Evolutionary conservation across 1,140 invertebrate genomes (phyloP).

Genomic region (Papilio xuthus): DNA sequence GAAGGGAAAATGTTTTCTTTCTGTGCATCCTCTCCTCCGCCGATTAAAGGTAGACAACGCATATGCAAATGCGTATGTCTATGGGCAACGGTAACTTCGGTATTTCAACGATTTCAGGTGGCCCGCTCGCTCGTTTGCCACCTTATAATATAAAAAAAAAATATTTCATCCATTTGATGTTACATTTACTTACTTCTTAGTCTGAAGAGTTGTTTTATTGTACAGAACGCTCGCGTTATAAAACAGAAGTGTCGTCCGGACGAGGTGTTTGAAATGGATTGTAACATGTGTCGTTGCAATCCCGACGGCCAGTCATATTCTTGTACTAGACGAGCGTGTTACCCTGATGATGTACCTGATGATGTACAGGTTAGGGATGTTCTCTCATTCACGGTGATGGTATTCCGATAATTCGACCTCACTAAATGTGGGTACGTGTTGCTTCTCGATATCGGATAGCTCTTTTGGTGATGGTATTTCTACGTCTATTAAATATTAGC

Average conservation of each 20-base stretch:
- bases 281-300: conserved; percentile 81
- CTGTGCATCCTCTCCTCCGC: too few relatives aligned
- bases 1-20: too few relatives aligned
- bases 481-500: not conserved
- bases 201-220: conserved; percentile 15
- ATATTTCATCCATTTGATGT: too few relatives aligned
- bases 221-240: conserved; percentile 56
- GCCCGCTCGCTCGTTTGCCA: too few relatives aligned
- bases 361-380: conserved; percentile 28
- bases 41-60: too few relatives aligned
- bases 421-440: too few relatives aligned
- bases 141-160: too few relatives aligned
- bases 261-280: conserved; percentile 78
- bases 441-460: not conserved
- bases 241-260: conserved; percentile 72
- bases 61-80: too few relatives aligned
- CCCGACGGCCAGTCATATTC: conserved; percentile 74
- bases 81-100: too few relatives aligned
- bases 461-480: not conserved
- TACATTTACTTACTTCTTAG: not conserved
- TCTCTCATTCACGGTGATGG: not conserved
- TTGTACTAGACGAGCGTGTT: conserved; percentile 72
- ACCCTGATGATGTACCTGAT: conserved; percentile 56
- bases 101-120: too few relatives aligned
- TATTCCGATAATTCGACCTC: not conserved